Conservation (phyloP, 2,113 vertebrate genomes). For the Hippocampus guttulatus region DNA sequence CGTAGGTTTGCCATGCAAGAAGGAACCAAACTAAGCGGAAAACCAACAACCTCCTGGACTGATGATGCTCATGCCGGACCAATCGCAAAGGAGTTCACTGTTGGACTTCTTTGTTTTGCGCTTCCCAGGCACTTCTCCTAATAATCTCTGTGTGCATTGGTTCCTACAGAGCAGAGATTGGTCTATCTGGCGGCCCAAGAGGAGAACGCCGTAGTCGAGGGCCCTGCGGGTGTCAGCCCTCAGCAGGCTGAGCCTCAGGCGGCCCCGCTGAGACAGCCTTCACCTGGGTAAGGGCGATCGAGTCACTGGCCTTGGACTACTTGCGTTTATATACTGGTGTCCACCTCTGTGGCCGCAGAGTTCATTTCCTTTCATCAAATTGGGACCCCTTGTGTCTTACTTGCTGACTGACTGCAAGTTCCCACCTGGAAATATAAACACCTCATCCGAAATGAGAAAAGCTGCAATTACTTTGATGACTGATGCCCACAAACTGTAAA, state of each 20-base stretch:
- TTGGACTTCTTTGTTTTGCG: constrained; percentile 7
- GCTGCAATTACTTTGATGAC: background rate
- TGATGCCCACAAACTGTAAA: background rate
- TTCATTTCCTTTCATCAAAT: constrained; percentile 6
- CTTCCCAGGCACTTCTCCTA: background rate
- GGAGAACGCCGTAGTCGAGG: constrained; percentile 80
- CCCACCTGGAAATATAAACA: background rate
- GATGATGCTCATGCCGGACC: background rate
- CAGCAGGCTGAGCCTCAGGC: constrained; percentile 86
- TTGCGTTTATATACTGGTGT: constrained; percentile 19
- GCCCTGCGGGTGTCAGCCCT: constrained; percentile 70
- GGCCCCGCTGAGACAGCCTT: constrained; percentile 76
- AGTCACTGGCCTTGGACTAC: constrained; percentile 14
- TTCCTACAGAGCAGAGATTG: constrained; percentile 82
- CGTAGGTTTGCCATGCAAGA: too few species aligned
- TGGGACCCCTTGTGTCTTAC: background rate
- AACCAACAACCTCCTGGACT: background rate
- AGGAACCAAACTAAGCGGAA: background rate
- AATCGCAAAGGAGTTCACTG: constrained; percentile 28
- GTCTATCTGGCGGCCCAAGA: constrained; percentile 84
- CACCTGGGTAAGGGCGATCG: constrained; percentile 73
- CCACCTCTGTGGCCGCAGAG: constrained; percentile 9
- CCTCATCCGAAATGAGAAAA: background rate
- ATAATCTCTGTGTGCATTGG: background rate
- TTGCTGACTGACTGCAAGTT: background rate